Evolutionary conservation across 1,140 invertebrate species (phyloP), one percentile per base, ranked within the genome.

Genomic region (Muscidifurax raptorellus): DNA sequence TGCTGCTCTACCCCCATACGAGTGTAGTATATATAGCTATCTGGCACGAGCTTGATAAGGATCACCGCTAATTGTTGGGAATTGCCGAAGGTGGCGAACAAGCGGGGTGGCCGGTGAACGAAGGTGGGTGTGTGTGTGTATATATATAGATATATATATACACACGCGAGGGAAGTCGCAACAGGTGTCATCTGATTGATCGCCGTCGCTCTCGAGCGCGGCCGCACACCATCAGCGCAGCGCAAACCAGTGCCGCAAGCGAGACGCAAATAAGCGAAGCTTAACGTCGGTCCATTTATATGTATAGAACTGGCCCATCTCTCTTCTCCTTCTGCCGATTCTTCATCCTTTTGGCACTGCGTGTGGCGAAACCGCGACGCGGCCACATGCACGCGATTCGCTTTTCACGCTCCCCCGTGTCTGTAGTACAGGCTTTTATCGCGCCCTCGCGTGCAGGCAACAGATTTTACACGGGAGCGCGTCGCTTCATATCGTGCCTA

Each of bases 131-230:
- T 36, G n/a, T n/a, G n/a, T n/a, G n/a, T n/a, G n/a, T n/a, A n/a
- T n/a, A n/a, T n/a, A n/a, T n/a, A n/a, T n/a, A n/a, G n/a, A n/a
- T n/a, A n/a, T n/a, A n/a, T n/a, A n/a, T n/a, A n/a, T n/a, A n/a
- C n/a, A n/a, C n/a, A 25, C 28, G 36, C 22, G 15, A 4, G 71
- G 32, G 71, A 87, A 90, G 74, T 25, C 30, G 92, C 92, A 93
- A 93, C 92, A 93, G 92, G 92, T 93, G 92, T 93, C 91, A 92
- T 92, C 92, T 92, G 92, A 92, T 93, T 93, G 91, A 92, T 93
- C 91, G 90, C 88, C 90, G 89, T 90, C 87, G 89, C 88, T 91
- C 89, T 85, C 87, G 90, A 88, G 86, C 87, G 87, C 88, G 6
- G 6, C 86, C 82, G 83, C 10, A 40, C 40, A 47, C 44, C 44